Evolutionary conservation across 2,888 invertebrate species (phyloP).

Genomic region (Dynastes hyllus): DNA sequence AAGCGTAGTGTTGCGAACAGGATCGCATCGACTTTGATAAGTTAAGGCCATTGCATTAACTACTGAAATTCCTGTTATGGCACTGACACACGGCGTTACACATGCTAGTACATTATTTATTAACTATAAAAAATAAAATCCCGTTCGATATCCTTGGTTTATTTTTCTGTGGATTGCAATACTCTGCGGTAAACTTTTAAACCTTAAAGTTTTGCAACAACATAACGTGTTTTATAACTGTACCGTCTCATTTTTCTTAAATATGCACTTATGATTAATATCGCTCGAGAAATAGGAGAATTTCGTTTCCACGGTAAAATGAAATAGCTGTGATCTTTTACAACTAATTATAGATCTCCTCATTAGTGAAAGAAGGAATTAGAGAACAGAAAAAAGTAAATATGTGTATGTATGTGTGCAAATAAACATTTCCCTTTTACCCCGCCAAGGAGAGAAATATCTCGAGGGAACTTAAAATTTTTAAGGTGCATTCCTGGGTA

Average conservation of each 20-base stretch:
- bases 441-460: too few species aligned
- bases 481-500: too few species aligned
- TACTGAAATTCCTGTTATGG: conserved; percentile 54
- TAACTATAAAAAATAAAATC: conserved; percentile 38
- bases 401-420: too few species aligned
- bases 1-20: conserved; percentile 47
- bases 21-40: conserved; percentile 53
- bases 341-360: not conserved
- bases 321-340: not conserved
- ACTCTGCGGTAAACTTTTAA: conserved; percentile 42
- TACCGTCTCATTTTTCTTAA: conserved; percentile 26
- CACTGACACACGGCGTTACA: conserved; percentile 50
- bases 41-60: conserved; percentile 51
- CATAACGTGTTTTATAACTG: conserved; percentile 23
- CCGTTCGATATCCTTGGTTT: conserved; percentile 48
- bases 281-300: conserved; percentile 4
- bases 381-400: too few species aligned
- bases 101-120: conserved; percentile 47
- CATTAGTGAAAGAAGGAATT: too few species aligned
- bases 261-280: conserved; percentile 6
- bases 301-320: not conserved
- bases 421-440: too few species aligned
- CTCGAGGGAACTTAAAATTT: too few species aligned
- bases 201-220: conserved; percentile 33
- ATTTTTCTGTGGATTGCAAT: conserved; percentile 45